Evolutionary conservation across 2,888 invertebrate genomes (phyloP).

Genomic region (Neoitamus cyanurus): DNA sequence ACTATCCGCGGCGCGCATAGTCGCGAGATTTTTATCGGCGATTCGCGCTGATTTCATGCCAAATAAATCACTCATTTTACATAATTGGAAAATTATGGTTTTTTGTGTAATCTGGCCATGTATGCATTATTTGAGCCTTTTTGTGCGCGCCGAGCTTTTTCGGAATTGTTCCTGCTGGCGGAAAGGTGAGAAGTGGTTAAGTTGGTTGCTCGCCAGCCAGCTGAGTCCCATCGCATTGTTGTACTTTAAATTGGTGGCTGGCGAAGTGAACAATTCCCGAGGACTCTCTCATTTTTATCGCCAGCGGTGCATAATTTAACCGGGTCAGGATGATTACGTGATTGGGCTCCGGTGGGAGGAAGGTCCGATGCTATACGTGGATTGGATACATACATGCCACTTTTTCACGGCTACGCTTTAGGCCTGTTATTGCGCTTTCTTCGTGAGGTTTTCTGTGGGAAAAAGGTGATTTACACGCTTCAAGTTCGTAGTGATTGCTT

Average conservation of each 20-base stretch:
- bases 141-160: neutral
- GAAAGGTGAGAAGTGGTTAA: neutral
- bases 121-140: constrained; percentile 18
- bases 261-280: neutral
- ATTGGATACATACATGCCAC: no score
- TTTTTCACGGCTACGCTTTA: neutral
- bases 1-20: neutral
- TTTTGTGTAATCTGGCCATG: constrained; percentile 15
- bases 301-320: neutral
- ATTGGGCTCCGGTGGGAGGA: neutral
- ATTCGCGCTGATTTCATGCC: constrained; percentile 67
- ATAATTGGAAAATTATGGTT: constrained; percentile 67
- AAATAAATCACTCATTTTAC: constrained; percentile 68
- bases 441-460: neutral
- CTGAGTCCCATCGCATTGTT: neutral
- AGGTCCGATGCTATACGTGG: no score
- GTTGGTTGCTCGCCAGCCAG: neutral
- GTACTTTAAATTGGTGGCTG: neutral
- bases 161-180: neutral
- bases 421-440: neutral
- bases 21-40: constrained; percentile 65
- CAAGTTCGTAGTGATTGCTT: neutral
- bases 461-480: neutral
- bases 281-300: neutral
- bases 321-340: neutral